These are phyloP conservation scores for Lasaia peninsularis DNA, from an alignment of 1,140 invertebrate species.

Conservation along the genomic window DNA sequence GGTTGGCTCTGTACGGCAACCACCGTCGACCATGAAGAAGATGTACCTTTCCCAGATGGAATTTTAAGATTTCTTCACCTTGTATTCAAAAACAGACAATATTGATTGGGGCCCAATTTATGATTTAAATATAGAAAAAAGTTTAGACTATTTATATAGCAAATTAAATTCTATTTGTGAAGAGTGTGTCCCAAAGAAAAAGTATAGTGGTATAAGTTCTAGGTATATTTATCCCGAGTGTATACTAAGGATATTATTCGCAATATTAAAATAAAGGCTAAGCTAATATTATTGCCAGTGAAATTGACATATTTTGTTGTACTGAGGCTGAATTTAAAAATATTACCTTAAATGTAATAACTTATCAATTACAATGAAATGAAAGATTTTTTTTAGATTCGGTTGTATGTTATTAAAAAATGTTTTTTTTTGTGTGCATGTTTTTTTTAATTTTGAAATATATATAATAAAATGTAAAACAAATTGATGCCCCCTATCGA, in stretches of 20 bases:
- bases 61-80: background rate
- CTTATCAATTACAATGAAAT: no score
- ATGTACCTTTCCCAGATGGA: background rate
- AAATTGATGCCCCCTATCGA: no score
- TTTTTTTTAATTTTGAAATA: no score
- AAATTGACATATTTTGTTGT: no score
- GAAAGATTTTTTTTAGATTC: no score
- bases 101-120: slow-evolving; percentile 17
- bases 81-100: background rate
- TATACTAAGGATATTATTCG: slow-evolving; percentile 16
- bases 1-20: background rate
- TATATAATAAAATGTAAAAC: no score
- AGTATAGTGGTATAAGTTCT: background rate
- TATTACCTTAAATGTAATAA: no score
- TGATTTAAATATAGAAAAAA: slow-evolving; percentile 2
- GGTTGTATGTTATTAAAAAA: no score
- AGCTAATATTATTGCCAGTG: no score
- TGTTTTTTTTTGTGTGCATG: no score
- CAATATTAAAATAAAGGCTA: slow-evolving; percentile 15
- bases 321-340: no score
- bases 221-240: slow-evolving; percentile 21
- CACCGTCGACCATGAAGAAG: background rate
- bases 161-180: background rate
- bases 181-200: background rate
- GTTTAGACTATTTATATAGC: slow-evolving; percentile 9